These are phyloP conservation scores for Syrphus vitripennis DNA, from an alignment of 2,888 invertebrate species.

Conservation along the genomic window DNA sequence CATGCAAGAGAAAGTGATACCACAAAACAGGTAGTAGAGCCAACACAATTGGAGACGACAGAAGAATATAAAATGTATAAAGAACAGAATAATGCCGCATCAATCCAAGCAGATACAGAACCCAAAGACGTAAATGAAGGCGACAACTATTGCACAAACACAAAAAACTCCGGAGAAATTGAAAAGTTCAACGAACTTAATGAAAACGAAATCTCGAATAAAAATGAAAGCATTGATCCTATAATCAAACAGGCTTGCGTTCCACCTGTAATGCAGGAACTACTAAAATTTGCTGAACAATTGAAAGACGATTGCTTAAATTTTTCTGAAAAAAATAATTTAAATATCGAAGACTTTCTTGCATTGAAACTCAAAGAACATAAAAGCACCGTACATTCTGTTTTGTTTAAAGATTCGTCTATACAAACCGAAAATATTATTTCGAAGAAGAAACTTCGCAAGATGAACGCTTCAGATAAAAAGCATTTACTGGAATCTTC, in stretches of 20 bases:
- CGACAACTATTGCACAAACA: background rate
- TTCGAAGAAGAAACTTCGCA: slow-evolving; percentile 72
- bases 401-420: slow-evolving; percentile 45
- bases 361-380: slow-evolving; percentile 72
- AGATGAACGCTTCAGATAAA: slow-evolving; percentile 74
- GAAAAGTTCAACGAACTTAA: background rate
- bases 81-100: background rate
- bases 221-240: background rate
- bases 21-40: background rate
- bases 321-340: slow-evolving; percentile 58
- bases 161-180: background rate
- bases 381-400: slow-evolving; percentile 56
- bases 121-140: background rate
- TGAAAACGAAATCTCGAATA: background rate
- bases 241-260: background rate
- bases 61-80: background rate
- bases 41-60: background rate
- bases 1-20: background rate
- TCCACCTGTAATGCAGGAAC: slow-evolving; percentile 58
- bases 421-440: slow-evolving; percentile 71
- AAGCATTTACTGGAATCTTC: slow-evolving; percentile 72
- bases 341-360: slow-evolving; percentile 73
- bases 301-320: slow-evolving; percentile 74
- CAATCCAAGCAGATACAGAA: background rate
- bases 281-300: slow-evolving; percentile 73